phyloP scores from a whole-genome alignment of 2,888 invertebrate genomes.

The Phortica okadai region DNA sequence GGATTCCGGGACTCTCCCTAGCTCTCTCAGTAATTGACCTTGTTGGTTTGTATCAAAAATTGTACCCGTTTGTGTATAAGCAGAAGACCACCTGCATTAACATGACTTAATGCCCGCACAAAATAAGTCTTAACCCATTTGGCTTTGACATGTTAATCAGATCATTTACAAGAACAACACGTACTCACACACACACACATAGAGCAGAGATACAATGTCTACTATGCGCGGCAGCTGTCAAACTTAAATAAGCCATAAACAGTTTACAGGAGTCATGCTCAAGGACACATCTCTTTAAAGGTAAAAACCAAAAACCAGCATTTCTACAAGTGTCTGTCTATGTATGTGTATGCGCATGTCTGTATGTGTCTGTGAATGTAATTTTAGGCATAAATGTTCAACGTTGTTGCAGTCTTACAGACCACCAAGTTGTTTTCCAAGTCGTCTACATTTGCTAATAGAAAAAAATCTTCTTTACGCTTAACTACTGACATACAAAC shows the following conservation, averaged over 20 bases:
- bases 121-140: constrained; percentile 58
- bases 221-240: constrained; percentile 18
- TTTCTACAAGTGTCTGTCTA: constrained; percentile 5
- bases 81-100: constrained; percentile 32
- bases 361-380: neutral
- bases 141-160: constrained; percentile 58
- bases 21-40: no score
- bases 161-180: constrained; percentile 60
- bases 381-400: neutral
- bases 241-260: constrained; percentile 39
- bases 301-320: neutral
- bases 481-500: constrained; percentile 19
- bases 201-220: constrained; percentile 26
- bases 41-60: no score
- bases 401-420: neutral
- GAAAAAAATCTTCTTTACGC: constrained; percentile 44
- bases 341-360: neutral
- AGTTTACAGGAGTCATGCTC: constrained; percentile 28
- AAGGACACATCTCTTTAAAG: neutral
- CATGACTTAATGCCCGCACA: neutral
- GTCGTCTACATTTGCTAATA: constrained; percentile 44
- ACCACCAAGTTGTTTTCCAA: constrained; percentile 28
- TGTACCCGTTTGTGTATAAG: neutral
- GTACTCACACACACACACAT: constrained; percentile 43
- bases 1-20: no score